Evolutionary conservation across 2,888 invertebrate species (phyloP), one percentile per base, ranked within the genome.

Genomic region (Dascillus cervinus): DNA sequence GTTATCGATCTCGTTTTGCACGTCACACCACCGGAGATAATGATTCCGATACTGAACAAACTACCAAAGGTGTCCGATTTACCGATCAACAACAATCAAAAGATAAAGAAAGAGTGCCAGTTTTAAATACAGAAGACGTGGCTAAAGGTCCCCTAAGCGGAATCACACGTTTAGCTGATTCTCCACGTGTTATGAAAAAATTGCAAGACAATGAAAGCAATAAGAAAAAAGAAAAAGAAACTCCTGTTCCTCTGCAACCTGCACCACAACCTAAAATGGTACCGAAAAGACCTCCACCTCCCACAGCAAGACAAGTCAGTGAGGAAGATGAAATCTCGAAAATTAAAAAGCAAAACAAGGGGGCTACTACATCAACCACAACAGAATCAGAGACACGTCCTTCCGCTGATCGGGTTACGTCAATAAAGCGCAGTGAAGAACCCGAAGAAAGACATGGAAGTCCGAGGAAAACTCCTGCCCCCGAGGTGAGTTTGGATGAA

Each of bases 281-380:
- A 8, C 69, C 54, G 56, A 67, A 50, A 56, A 69, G 69, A 26
- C 72, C 73, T 20, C 63, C 65, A 14, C 65, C 70, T 22, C 73
- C 77, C n/a, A 71, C 85, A 5, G 75, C 78, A 26, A 72, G 87
- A 38, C 88, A 89, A 64, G 74, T 82, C 43, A 87, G 87, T 58
- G 91, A 91, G 66, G 90, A 89, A 53, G 89, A 90, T 55, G 92
- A 92, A 62, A 88, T 91, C 41, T 72, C 84, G 5, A 78, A 82
- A 53, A 83, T 87, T 44, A 91, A 91, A 66, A 82, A 84, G 56
- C 85, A 86, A 65, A 90, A 86, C 55, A 89, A 89, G 62, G 75
- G 70, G 33, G 77, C 79, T 11, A 72, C 78, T 12, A 69, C 78
- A 6, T 73, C 77, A 11, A 58, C 66, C 4, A 42, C 60, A 4